Percentiles rank a stretch among this genome's conserved stretches.
Conservation (phyloP, 1,140 invertebrate species). For the Caerostris darwini region DNA sequence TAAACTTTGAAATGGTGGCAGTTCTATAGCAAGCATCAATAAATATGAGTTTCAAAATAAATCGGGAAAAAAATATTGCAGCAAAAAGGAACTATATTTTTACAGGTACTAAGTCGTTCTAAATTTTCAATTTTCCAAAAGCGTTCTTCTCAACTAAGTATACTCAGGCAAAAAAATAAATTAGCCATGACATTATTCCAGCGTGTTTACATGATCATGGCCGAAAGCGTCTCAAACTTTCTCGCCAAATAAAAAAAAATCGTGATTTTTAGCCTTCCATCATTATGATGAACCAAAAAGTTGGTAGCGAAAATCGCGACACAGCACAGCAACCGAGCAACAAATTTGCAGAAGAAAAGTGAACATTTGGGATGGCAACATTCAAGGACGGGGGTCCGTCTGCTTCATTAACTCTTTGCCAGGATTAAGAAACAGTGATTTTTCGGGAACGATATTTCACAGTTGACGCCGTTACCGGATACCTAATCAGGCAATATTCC, state of each 20-base stretch:
- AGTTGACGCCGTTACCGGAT: background rate
- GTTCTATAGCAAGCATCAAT: no score
- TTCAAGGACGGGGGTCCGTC: background rate
- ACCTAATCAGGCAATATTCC: background rate
- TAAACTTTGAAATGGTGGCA: no score
- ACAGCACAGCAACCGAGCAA: background rate
- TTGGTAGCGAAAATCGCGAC: background rate
- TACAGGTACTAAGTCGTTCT: background rate
- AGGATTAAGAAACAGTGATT: background rate
- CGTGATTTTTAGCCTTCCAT: background rate
- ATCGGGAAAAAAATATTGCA: no score
- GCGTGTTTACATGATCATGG: background rate
- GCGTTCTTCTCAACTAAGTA: background rate
- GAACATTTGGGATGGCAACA: background rate
- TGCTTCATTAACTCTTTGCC: background rate
- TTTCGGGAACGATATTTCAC: background rate
- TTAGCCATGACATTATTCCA: background rate
- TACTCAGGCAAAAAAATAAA: background rate
- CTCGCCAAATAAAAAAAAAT: background rate
- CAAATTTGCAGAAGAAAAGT: background rate
- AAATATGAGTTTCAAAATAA: no score
- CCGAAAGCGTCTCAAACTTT: background rate
- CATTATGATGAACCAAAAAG: background rate
- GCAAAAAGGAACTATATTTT: no score
- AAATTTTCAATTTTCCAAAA: background rate